These are phyloP conservation scores for Gymnoscopelus braueri DNA, from an alignment of 2,797 vertebrate species.

Conservation along the genomic window DNA sequence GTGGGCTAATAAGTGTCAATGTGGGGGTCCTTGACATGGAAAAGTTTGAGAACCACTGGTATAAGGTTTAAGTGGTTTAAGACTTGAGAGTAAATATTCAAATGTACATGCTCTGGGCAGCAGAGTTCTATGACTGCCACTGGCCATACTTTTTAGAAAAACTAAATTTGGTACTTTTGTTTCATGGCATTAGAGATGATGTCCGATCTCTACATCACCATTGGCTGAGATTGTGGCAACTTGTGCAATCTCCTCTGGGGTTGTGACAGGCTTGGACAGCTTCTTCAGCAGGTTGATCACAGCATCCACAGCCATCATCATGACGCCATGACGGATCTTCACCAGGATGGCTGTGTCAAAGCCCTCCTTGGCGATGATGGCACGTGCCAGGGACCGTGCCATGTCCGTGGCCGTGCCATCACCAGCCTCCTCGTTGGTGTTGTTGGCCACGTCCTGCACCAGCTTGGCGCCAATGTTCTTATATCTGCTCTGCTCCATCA, in stretches of 20 bases:
- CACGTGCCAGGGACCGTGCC: constrained; percentile 84
- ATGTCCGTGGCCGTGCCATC: constrained; percentile 94
- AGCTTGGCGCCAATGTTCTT: constrained; percentile 96
- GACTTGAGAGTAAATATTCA: no score
- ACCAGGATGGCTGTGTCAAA: constrained; percentile 97
- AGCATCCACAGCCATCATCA: constrained; percentile 91
- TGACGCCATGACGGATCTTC: constrained; percentile 96
- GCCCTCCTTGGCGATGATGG: constrained; percentile 97
- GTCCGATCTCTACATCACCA: constrained; percentile 92
- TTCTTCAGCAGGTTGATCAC: constrained; percentile 89
- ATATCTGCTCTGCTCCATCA: constrained; percentile 87
- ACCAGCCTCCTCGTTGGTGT: constrained; percentile 97
- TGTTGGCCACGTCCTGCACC: constrained; percentile 98
- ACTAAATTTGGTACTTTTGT: constrained; percentile 59
- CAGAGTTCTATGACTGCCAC: no score
- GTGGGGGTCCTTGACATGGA: no score
- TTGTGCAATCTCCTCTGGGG: constrained; percentile 98
- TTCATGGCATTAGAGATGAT: constrained; percentile 99
- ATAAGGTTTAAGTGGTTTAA: no score
- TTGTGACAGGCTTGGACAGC: constrained; percentile 95
- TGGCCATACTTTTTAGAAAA: no score
- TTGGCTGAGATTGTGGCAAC: constrained; percentile 98
- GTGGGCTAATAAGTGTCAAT: no score
- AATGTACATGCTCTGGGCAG: no score
- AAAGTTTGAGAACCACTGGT: no score